Base-by-base conservation (phyloP, 2,113 vertebrate genomes). In the Ceyx melanurus region DNA sequence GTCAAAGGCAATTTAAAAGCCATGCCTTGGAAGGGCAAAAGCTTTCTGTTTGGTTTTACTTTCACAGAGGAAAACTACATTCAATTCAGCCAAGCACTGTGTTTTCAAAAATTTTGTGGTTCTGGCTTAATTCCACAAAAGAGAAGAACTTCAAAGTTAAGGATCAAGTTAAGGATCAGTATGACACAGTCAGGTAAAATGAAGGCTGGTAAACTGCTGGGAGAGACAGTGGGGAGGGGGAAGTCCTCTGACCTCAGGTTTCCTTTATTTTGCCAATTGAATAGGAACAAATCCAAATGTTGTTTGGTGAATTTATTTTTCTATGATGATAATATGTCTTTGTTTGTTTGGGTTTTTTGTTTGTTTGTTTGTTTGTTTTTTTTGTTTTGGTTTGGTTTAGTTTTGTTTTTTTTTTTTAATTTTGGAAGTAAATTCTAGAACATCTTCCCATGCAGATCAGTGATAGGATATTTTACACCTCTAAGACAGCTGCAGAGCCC, bases 41-140 rank as follows among this genome's bases (percentile, higher is more conserved):
- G 56, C 21, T 37, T 82, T 62, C 40, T 72, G 86, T 92, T 97
- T 48, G 19, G 46, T 95, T 94, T 97, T 90, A 85, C 25, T 81
- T 77, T 88, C 17, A 58, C 71, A 70, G 57, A 81, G 65, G 61
- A 92, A 78, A 86, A 73, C 61, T 78, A 33, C 62, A 74, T 84
- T 88, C 45, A 96, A 13, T 83, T 72, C 60, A 45, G 33, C 90
- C 61, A 87, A 92, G 77, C 73, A 33, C 54, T 70, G n/a, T 10
- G 5, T 94, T 97, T 95, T 90, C 86, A 92, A 87, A 88, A 88
- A 75, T 68, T 46, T 68, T 94, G 83, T 86, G 81, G 86, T 90
- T 81, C 76, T 96, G 77, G 45, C 76, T 91, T 20, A 40, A 86
- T 56, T 94, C 85, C 89, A 95, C 82, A 79, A 65, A 71, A 26